Conservation (phyloP, 2,888 invertebrate genomes). For the Podabrus alpinus region DNA sequence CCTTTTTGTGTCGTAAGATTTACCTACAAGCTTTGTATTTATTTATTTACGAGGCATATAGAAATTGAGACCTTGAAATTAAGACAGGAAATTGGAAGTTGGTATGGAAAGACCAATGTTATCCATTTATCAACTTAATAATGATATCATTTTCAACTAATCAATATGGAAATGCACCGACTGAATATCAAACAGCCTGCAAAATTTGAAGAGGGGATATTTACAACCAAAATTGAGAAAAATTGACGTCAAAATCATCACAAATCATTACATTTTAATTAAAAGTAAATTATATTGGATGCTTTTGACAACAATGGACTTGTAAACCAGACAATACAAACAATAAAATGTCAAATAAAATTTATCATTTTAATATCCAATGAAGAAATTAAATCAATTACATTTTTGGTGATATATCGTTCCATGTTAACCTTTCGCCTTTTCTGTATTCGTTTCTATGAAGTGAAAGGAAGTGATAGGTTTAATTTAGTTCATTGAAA, state of each 20-base stretch:
- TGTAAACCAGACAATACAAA: background rate
- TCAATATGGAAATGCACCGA: too few relatives aligned
- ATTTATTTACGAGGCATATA: background rate
- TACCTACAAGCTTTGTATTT: background rate
- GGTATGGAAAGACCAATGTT: too few relatives aligned
- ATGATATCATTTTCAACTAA: too few relatives aligned
- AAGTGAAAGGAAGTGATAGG: slow-evolving; percentile 5
- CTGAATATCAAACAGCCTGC: too few relatives aligned
- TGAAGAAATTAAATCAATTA: background rate
- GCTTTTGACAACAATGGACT: background rate
- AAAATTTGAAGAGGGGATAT: too few relatives aligned
- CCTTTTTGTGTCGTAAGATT: background rate
- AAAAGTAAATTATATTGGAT: background rate
- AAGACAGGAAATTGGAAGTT: background rate
- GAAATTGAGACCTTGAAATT: background rate
- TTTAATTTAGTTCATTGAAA: slow-evolving; percentile 4
- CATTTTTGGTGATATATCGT: slow-evolving; percentile 1
- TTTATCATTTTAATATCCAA: background rate
- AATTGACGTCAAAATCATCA: background rate
- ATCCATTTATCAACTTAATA: too few relatives aligned
- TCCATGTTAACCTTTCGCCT: background rate
- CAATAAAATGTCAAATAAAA: background rate
- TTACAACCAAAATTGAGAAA: too few relatives aligned
- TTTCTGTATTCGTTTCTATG: background rate
- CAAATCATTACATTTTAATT: background rate